Percentiles rank a stretch among this genome's conserved stretches.
Evolutionary conservation across 1,140 invertebrate species (phyloP).

Genomic region (Ridgeia piscesae): DNA sequence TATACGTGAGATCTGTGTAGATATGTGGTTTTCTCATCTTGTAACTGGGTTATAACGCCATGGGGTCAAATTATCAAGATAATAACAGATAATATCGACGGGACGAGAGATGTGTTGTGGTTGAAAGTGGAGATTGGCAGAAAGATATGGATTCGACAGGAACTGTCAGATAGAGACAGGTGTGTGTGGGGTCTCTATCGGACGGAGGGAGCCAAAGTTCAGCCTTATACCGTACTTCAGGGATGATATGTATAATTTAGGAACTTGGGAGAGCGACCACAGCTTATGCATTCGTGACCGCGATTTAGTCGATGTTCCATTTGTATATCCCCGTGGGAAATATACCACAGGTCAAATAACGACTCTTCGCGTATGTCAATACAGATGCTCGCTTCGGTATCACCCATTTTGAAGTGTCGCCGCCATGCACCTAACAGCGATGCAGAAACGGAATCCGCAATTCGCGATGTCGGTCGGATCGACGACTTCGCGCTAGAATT

Average conservation of each 20-base stretch:
- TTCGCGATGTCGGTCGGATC: neutral
- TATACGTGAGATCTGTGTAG: too few species aligned
- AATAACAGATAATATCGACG: too few species aligned
- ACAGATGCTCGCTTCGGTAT: neutral
- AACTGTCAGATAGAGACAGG: too few species aligned
- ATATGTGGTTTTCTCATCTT: too few species aligned
- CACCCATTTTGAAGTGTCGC: neutral
- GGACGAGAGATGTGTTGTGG: too few species aligned
- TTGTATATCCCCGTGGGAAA: neutral
- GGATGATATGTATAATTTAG: neutral
- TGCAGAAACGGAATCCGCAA: neutral
- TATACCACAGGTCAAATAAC: neutral
- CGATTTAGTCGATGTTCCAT: neutral
- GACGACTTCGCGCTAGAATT: neutral
- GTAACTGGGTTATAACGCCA: too few species aligned
- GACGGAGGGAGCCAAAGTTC: too few species aligned
- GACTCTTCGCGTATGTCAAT: neutral
- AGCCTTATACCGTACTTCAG: too few species aligned
- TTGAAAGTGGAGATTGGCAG: too few species aligned
- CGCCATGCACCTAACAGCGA: neutral
- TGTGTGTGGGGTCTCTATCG: too few species aligned
- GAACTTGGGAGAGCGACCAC: neutral
- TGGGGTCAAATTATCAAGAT: too few species aligned
- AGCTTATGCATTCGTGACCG: neutral
- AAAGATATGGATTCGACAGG: too few species aligned